Evolutionary conservation across 1,140 invertebrate genomes (phyloP), one percentile per base, ranked within the genome.

Genomic region (Drosophila gunungcola): DNA sequence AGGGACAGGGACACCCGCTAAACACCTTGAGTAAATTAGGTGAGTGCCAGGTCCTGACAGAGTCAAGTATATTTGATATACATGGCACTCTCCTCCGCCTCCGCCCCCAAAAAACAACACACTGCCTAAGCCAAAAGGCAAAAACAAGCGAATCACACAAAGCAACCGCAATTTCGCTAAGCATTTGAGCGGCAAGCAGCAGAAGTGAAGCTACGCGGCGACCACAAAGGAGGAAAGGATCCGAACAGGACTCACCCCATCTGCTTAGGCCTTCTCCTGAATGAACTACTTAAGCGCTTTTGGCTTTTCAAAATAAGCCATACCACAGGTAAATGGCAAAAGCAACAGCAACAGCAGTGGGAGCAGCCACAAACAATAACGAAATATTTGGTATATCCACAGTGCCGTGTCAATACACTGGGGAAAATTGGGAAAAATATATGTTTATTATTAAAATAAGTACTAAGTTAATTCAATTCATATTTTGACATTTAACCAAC

Each of bases 111-210:
- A 70, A 77, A 72, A 10, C 64, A 69, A 58, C 61, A 48, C 34
- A 16, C 27, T 11, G 39, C 36, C 38, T 75, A 75, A 88, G 70
- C 48, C 65, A 34, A 11, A 11, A 55, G 61, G 63, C 42, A 69
- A 55, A 64, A 86, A 62, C 38, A 39, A 48, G 53, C 60, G 57
- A 73, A 78, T 78, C 79, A 54, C 67, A 82, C 68, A 82, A 83
- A 78, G 58, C 61, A 60, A 67, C 79, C 83, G 65, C 82, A 86
- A 86, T 81, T 81, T 85, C 77, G 74, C 49, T 78, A 86, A 85
- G 74, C 82, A 85, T 76, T 73, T 85, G 72, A 86, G 70, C 63
- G 54, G 60, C 60, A 70, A 78, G 46, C 74, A 70, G 51, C 69
- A 63, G 49, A 70, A 48, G 51, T 64, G 54, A 52, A 55, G 45